Base-by-base conservation (phyloP, 2,797 vertebrate genomes). In the Selene dorsalis region DNA sequence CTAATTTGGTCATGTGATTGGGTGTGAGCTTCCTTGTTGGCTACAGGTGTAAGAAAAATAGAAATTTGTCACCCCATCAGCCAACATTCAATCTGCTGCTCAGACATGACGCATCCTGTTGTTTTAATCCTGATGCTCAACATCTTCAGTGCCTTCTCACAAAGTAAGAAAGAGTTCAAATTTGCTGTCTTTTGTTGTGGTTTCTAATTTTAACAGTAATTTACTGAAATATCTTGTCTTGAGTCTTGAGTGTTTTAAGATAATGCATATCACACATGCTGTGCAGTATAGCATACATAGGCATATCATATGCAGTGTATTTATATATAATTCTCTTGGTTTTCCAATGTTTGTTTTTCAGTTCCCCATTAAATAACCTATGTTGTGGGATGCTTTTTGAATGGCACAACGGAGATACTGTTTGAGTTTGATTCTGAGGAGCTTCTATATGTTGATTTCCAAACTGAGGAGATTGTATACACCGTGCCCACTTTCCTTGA, bases 341-440 rank as follows among this genome's bases (percentile, higher is more conserved):
- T 39, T 28, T 28, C 6, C 43, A 32, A n/a, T 24, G 16, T 55
- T 35, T 35, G 16, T 73, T 62, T 69, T 62, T 18, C 58, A 76
- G 59, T 48, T 57, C 16, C 28, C 30, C 66, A 63, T 63, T 59
- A 76, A 48, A 8, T 69, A 9, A 8, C 11, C 12, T 76, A 76
- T 4, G 0, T 69, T 28, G 17, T 63, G 6, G 74, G 74, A 22
- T 76, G 74, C 22, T 76, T 76, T 9, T 3, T 6, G n/a, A 20
- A 63, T 9, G 50, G 50, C 58, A n/a, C 59, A 17, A 18, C 58
- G 17, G 17, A 48, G 38, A 18, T 63, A 28, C 52, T 47, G 52
- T 69, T 56, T 41, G 52, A 63, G 18, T 41, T 63, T 50, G 66
- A 69, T 24, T 58, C 28, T 12, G 22, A 69, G 3, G 41, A 63